Percentiles rank a stretch among this genome's conserved stretches.
phyloP scores from a whole-genome alignment of 2,113 vertebrate species.

The Ascaphus truei region DNA sequence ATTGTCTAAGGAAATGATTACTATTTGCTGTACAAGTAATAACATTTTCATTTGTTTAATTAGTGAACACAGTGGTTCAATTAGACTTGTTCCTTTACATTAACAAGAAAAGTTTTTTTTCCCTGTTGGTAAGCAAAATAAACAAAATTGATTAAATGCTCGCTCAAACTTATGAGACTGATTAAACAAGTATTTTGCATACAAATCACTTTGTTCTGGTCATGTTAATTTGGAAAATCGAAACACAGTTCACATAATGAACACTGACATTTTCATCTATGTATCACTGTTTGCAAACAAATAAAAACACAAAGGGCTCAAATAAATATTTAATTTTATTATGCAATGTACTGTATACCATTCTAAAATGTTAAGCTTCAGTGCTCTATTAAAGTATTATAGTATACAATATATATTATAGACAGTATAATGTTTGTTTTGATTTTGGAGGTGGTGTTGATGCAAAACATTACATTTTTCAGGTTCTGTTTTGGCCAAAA shows the following conservation, averaged over 20 bases:
- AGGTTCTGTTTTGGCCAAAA: no score
- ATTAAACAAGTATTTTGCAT: constrained; percentile 31
- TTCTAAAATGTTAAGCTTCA: no score
- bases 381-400: no score
- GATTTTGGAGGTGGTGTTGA: no score
- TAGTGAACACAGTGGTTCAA: constrained; percentile 3
- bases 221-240: constrained; percentile 16
- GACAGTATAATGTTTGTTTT: no score
- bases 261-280: constrained; percentile 8
- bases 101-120: constrained; percentile 30
- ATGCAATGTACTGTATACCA: no score
- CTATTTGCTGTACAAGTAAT: constrained; percentile 20
- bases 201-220: constrained; percentile 20
- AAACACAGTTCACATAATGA: not conserved
- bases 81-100: not conserved
- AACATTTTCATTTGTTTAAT: constrained; percentile 30
- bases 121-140: constrained; percentile 18
- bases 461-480: no score
- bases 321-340: no score
- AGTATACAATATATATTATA: no score
- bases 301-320: not conserved
- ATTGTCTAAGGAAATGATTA: constrained; percentile 8
- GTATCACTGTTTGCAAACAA: not conserved
- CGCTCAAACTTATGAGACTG: constrained; percentile 17
- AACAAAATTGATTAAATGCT: constrained; percentile 23